Base-by-base conservation (phyloP, 2,797 vertebrate species). In the Lepus oiostolus region DNA sequence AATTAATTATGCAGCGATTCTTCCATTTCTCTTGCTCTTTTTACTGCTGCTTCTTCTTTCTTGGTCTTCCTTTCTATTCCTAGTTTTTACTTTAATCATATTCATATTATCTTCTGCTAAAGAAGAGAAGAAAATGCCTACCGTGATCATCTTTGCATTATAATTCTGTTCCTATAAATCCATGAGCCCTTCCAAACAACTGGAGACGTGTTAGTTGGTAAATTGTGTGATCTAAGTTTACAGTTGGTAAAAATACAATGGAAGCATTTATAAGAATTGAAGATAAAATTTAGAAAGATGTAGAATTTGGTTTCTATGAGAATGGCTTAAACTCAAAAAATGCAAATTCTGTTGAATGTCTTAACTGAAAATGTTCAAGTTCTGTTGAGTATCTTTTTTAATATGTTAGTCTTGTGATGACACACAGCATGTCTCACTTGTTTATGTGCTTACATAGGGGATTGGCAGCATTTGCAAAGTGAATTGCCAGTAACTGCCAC, bases 351-450 rank as follows among this genome's bases (percentile, higher is more conserved):
- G 17, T 85, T 93, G 52, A 79, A 32, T 84, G 42, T 38, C 26
- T 82, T 91, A 26, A 17, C 85, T 5, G 75, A 71, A 81, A 47
- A 7, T 22, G 50, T 32, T 71, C 60, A 83, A 76, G 17, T 90
- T 63, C 75, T 62, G 17, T 12, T 93, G 96, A 88, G 89, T 96
- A 87, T 91, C 2, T 97, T 81, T 4, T 89, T 90, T 96, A 92
- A 65, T 93, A 14, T 76, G 79, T 90, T 95, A 96, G 3, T 96
- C 95, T 97, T 95, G 93, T 88, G 92, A 52, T 96, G 96, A 95
- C 93, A 97, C 42, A 95, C 95, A 86, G 0, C 6, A 95, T 97
- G 76, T 1, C 96, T 97, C 75, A 86, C 42, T 93, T 28, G 85
- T 97, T 94, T 97, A 26, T 76, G 93, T 58, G 71, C 95, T 96